phyloP scores from a whole-genome alignment of 2,113 vertebrate species.

The Picathartes gymnocephalus region DNA sequence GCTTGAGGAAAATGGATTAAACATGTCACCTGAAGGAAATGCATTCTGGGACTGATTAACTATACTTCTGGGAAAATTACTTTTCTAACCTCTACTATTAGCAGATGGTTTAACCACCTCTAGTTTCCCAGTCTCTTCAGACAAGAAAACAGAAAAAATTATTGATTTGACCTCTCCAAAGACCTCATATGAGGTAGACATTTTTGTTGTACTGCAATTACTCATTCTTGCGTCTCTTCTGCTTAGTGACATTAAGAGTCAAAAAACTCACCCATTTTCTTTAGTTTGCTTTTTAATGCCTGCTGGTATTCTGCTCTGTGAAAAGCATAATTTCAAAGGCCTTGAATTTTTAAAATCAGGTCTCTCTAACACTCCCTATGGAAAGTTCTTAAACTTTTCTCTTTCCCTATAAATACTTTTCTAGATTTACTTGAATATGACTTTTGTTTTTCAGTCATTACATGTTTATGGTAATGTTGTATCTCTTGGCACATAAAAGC shows the following conservation, averaged over 20 bases:
- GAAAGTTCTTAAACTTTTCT: not conserved
- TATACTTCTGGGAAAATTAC: not conserved
- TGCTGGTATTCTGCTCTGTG: not conserved
- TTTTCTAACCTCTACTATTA: not conserved
- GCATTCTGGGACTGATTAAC: not conserved
- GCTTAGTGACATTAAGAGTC: not conserved
- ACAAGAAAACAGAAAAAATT: not conserved
- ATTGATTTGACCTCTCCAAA: not conserved
- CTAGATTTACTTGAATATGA: not conserved
- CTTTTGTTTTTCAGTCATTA: not conserved
- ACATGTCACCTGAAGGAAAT: not conserved
- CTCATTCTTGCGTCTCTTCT: not conserved
- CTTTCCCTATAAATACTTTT: not conserved
- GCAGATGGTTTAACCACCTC: not conserved
- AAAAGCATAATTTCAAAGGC: not conserved
- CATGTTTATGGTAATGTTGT: not conserved
- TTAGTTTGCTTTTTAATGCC: not conserved
- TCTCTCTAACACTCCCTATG: not conserved
- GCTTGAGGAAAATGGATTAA: not conserved
- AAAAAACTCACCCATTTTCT: fast-evolving
- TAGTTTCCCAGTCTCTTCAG: not conserved
- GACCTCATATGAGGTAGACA: not conserved
- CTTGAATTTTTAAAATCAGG: not conserved
- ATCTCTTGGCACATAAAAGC: not conserved
- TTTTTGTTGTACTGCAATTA: not conserved